Percentiles rank a stretch among this genome's conserved stretches.
Evolutionary conservation across 1,140 invertebrate genomes (phyloP).

Genomic region (Conus ventricosus): DNA sequence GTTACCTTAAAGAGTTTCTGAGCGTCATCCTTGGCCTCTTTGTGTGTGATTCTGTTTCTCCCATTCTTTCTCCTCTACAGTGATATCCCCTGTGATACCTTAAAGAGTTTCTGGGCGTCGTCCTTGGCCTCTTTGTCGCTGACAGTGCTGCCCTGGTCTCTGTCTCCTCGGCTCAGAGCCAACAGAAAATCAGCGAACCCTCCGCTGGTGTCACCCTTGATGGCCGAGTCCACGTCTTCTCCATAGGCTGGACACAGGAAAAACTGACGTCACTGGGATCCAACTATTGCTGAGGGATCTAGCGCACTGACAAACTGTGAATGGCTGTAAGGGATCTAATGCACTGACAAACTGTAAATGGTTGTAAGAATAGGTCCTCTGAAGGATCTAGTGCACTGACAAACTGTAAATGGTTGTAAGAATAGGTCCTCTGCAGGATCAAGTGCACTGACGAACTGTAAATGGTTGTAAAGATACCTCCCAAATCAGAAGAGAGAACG

Average conservation of each 20-base stretch:
- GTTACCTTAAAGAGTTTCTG: slow-evolving; percentile 51
- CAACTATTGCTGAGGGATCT: neutral
- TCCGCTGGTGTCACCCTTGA: slow-evolving; percentile 91
- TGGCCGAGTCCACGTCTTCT: slow-evolving; percentile 87
- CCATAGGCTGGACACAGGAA: slow-evolving; percentile 82
- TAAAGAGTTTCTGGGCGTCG: slow-evolving; percentile 54
- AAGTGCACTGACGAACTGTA: too few relatives aligned
- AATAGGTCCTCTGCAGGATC: too few relatives aligned
- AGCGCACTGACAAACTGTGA: too few relatives aligned
- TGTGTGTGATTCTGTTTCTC: neutral
- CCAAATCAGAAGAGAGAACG: too few relatives aligned
- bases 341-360: too few relatives aligned
- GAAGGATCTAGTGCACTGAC: too few relatives aligned
- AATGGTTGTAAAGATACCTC: too few relatives aligned
- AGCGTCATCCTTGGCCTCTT: slow-evolving; percentile 57
- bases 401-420: too few relatives aligned
- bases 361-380: too few relatives aligned
- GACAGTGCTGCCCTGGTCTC: slow-evolving; percentile 42
- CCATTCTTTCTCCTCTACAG: too few relatives aligned
- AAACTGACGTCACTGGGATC: neutral
- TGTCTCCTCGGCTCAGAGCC: slow-evolving; percentile 43
- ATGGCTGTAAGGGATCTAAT: too few relatives aligned
- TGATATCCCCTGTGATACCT: slow-evolving; percentile 29
- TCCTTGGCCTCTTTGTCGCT: slow-evolving; percentile 52
- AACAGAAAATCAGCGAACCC: slow-evolving; percentile 89